phyloP scores from a whole-genome alignment of 2,113 vertebrate species.

The Illadopsis cleaveri region DNA sequence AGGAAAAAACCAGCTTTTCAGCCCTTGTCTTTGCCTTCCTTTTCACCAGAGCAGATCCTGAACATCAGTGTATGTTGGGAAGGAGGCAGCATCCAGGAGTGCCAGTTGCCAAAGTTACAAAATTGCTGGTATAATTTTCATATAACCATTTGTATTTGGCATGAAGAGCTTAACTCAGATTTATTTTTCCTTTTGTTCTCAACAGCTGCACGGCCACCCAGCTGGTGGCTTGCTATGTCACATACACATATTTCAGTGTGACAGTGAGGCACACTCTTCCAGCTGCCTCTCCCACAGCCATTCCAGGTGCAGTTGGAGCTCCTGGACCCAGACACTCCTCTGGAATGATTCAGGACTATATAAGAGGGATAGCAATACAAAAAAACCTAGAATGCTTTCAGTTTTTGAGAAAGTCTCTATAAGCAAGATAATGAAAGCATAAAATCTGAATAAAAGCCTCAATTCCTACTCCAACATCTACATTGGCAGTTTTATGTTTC shows the following conservation, averaged over 20 bases:
- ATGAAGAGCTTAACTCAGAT: not conserved
- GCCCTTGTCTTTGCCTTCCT: not conserved
- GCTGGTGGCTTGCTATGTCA: rapidly evolving
- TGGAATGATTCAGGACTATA: not conserved
- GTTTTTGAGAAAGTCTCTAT: not conserved
- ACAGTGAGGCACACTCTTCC: not conserved
- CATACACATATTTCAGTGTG: rapidly evolving
- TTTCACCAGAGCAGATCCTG: not conserved
- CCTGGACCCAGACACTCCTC: not conserved
- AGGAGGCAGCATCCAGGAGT: not conserved
- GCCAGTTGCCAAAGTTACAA: not conserved
- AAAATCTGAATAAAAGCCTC: not conserved
- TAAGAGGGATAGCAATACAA: not conserved
- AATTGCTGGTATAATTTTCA: not conserved
- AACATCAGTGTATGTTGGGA: not conserved
- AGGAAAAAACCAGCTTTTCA: not conserved
- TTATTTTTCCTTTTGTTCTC: not conserved
- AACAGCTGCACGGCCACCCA: not conserved
- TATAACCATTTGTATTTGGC: not conserved
- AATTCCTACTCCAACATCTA: not conserved
- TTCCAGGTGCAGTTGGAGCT: not conserved
- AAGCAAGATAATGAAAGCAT: not conserved
- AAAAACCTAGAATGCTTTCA: not conserved
- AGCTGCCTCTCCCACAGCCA: not conserved
- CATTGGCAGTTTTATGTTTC: not conserved